Base-by-base conservation (phyloP, 2,888 invertebrate species). In the Diarsia mendica region DNA sequence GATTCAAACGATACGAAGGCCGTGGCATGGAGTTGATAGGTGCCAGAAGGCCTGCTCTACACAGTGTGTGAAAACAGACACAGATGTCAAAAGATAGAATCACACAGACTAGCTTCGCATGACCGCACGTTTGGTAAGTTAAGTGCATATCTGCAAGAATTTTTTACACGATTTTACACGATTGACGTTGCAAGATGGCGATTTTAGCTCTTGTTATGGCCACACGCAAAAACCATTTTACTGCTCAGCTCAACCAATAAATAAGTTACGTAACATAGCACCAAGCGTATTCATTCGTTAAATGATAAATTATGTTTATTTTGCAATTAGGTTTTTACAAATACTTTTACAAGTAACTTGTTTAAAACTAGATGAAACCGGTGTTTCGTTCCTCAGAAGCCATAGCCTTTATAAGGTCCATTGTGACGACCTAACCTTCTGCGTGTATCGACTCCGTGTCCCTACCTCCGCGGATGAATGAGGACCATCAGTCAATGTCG, bases 401-500 rank as follows among this genome's bases (percentile, higher is more conserved):
- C 39, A 39, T 39, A 3, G 39, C 39, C 39, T 6, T 39, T 39
- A 6, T 39, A 39, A 39, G 39, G 39, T 39, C 39, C 39, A 33
- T 20, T 66, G 33, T 33, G 33, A 1, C 3, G 1, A 28, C 8
- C 15, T 28, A 23, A 39, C 33, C 49, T 73, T 77, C 74, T 80
- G 51, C 13, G 46, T 1, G 13, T 15, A 65, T 51, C 20, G 60
- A 46, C 3, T 55, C 28, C 2, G 39, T 72, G 53, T 9, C n/a
- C 33, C 5, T 77, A 84, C 81, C 85, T 84, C 75, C 44, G 65
- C 72, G 83, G 80, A 80, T 87, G 89, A 80, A 87, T 87, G 82
- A 63, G 20, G 51, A 63, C 81, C 77, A 89, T 89, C 89, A 81
- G 77, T 89, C 89, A 88, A 79, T 67, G 89, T 88, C 89, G 53